These are phyloP conservation scores for Amphipyra tragopoginis DNA, from an alignment of 2,888 invertebrate species.

Conservation along the genomic window DNA sequence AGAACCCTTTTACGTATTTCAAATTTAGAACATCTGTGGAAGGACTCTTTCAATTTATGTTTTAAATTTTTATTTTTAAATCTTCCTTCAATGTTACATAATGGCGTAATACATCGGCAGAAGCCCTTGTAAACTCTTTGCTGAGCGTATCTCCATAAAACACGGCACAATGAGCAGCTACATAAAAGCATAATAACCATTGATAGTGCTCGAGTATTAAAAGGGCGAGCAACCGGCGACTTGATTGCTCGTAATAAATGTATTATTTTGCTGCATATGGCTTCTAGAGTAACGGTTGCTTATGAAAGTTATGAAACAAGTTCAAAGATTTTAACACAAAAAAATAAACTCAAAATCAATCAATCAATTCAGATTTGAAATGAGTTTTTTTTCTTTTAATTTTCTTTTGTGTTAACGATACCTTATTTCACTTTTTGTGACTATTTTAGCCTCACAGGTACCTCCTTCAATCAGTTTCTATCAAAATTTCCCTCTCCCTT, in stretches of 20 bases:
- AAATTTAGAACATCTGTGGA: neutral
- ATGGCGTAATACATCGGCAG: neutral
- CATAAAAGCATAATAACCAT: neutral
- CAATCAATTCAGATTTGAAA: no score
- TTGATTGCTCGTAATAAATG: constrained; percentile 1
- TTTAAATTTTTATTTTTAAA: neutral
- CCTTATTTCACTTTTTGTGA: no score
- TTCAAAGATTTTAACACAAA: no score
- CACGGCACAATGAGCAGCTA: neutral
- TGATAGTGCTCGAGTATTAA: constrained; percentile 7
- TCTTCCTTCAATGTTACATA: neutral
- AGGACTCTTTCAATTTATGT: neutral
- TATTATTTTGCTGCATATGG: neutral
- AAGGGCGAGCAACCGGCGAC: neutral
- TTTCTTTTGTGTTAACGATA: no score
- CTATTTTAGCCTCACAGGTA: no score
- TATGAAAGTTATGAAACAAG: no score
- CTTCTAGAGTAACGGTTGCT: neutral
- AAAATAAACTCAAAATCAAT: no score
- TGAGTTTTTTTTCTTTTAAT: no score
- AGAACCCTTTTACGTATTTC: neutral
- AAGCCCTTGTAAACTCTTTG: neutral
- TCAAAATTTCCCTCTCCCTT: no score
- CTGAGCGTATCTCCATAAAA: constrained; percentile 3
- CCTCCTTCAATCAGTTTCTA: no score